These are phyloP conservation scores for Montipora foliosa DNA, from an alignment of 64 coral and sea anemone species.

Conservation along the genomic window DNA sequence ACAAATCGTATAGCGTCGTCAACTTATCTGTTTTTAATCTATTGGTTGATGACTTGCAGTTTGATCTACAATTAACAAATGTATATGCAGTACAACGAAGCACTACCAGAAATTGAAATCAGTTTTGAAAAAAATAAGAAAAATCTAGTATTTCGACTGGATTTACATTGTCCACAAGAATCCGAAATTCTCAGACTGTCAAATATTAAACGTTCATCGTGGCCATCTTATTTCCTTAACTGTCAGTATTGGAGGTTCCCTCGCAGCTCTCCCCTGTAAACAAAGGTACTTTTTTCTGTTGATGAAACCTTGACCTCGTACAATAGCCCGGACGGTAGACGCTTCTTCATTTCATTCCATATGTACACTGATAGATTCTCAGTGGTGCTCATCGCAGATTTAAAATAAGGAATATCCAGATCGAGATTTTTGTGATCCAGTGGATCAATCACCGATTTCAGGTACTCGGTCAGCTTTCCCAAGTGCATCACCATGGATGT, in stretches of 20 bases:
- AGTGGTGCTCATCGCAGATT: background rate
- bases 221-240: too few relatives aligned
- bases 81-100: too few relatives aligned
- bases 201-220: too few relatives aligned
- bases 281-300: slow-evolving; percentile 7
- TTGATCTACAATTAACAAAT: too few relatives aligned
- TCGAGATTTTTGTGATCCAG: slow-evolving; percentile 43
- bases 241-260: too few relatives aligned
- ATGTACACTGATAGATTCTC: slow-evolving; percentile 45
- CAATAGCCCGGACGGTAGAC: background rate
- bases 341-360: slow-evolving; percentile 26
- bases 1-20: too few relatives aligned
- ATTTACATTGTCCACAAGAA: too few relatives aligned
- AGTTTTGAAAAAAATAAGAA: too few relatives aligned
- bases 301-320: slow-evolving; percentile 42
- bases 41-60: too few relatives aligned
- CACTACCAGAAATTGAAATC: too few relatives aligned
- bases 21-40: too few relatives aligned
- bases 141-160: too few relatives aligned
- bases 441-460: slow-evolving; percentile 3
- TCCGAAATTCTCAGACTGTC: background rate
- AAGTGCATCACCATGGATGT: slow-evolving; percentile 48
- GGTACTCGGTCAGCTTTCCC: slow-evolving; percentile 1
- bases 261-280: slow-evolving; percentile 23
- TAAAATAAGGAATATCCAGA: slow-evolving; percentile 31